Evolutionary conservation across 2,797 vertebrate species (phyloP), one percentile per base, ranked within the genome.

Genomic region (Eremophila alpestris): DNA sequence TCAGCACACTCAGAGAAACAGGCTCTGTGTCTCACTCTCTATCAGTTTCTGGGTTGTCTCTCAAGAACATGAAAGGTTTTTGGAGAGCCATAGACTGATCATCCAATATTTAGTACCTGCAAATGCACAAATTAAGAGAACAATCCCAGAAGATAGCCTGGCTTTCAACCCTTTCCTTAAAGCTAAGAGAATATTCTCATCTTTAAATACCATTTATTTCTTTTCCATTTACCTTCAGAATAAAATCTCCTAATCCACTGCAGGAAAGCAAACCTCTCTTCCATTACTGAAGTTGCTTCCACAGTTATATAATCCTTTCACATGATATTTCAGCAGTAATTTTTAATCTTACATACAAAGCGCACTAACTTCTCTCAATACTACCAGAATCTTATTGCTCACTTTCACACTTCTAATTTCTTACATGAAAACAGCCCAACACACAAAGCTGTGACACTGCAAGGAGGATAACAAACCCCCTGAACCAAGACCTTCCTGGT

Each of bases 281-380:
- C 52, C 18, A 6, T 68, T 85, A 48, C 24, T 45, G 16, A 60
- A 73, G 24, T 13, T 60, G 9, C 34, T 58, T 63, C 29, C 18
- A 36, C 38, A 62, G 38, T 83, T 83, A 30, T 83, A 30, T 29
- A 55, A 84, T 81, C 85, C 63, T 95, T 74, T 56, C 52, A 76
- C 22, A 32, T 4, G 73, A 16, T 49, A 94, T 81, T 94, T 94
- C 85, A 74, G 54, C 3, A 81, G 49, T 68, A 69, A 84, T 82
- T 95, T 87, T 81, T 92, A 91, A 94, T 87, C 70, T 92, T 86
- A 62, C 20, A 19, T 38, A 55, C 34, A 71, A 86, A 77, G 41
- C 45, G 80, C 6, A 3, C 32, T 73, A 85, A 75, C 69, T 91
- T 92, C 92, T 77, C 23, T 40, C 60, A 62, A 16, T 56, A 62